Evolutionary conservation across 2,888 invertebrate species (phyloP), one percentile per base, ranked within the genome.

Genomic region (Melinaea menophilus): DNA sequence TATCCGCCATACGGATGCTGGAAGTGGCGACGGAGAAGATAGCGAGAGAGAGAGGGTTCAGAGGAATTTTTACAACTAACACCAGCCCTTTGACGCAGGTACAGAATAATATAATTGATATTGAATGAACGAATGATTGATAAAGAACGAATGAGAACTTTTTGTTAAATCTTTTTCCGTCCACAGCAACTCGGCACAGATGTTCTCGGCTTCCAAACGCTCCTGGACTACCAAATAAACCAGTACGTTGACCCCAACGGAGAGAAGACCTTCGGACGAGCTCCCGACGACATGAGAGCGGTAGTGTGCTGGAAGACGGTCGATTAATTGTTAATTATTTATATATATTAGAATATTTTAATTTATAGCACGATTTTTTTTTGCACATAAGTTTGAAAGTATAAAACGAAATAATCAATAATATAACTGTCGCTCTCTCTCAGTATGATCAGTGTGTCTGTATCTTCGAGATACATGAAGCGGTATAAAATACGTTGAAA

Each of bases 51-150:
- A 92, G 93, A 61, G 84, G 92, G 5, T 97, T 95, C 80, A 85
- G 86, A 0, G 96, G 96, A 0, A 94, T 97, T 35, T 94, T 97
- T 71, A 96, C 97, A 2, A 96, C 96, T 3, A 97, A 97, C 79
- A 96, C 97, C 34, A 97, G 94, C 75, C 95, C 96, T 0, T 88
- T 97, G n/a, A 97, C 97, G 35, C 95, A 95, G 93, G 96, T 96
- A 41, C 9, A 41, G 11, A 41, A 9, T 2, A 2, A 9, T 41
- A 41, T 5, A 9, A 9, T 41, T 7, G 2, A 31, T 31, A 51
- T 31, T 41, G 41, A 7, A 41, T 41, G 41, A 41, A 41, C 9
- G 37, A 31, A 47, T 4, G 3, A 55, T 13, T 22, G 22, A 22
- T 22, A 22, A 22, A 22, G 22, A 22, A 22, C 22, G 22, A 22